A percentile compares a stretch with the other conserved stretches of the same genome.
Evolutionary conservation across 2,888 invertebrate species (phyloP).

Genomic region (Spilarctia lutea): DNA sequence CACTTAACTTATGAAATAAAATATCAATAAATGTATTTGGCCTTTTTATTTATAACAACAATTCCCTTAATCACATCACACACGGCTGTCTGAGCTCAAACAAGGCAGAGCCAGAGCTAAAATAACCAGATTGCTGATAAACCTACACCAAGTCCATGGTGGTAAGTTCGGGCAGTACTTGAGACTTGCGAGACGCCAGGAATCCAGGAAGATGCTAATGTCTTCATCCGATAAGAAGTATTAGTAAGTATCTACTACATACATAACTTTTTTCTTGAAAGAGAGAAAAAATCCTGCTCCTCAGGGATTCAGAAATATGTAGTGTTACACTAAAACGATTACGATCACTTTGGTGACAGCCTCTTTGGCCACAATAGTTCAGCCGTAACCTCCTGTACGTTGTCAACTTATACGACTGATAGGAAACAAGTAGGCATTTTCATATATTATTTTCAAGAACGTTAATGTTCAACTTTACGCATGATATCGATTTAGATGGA

Average conservation of each 20-base stretch:
- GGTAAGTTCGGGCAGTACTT: background rate
- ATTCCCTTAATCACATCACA: no score
- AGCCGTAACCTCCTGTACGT: no score
- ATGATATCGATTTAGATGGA: background rate
- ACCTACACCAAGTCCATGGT: background rate
- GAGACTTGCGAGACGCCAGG: background rate
- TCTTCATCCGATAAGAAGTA: background rate
- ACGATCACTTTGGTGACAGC: no score
- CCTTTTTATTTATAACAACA: background rate
- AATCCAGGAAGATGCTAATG: background rate
- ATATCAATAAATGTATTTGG: constrained; percentile 30
- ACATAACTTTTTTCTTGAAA: background rate
- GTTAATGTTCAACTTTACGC: background rate
- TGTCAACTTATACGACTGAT: background rate
- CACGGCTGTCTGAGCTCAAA: no score
- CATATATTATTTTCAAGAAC: background rate
- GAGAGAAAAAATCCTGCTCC: no score
- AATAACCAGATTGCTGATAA: no score
- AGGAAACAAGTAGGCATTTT: background rate
- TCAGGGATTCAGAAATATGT: no score
- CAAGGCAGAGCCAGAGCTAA: no score
- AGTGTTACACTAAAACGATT: no score
- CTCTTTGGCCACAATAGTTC: no score
- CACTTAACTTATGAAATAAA: constrained; percentile 39
- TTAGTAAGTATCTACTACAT: background rate